These are phyloP conservation scores for Thereuonema tuberculata DNA, from an alignment of 1,140 invertebrate genomes.

Conservation along the genomic window DNA sequence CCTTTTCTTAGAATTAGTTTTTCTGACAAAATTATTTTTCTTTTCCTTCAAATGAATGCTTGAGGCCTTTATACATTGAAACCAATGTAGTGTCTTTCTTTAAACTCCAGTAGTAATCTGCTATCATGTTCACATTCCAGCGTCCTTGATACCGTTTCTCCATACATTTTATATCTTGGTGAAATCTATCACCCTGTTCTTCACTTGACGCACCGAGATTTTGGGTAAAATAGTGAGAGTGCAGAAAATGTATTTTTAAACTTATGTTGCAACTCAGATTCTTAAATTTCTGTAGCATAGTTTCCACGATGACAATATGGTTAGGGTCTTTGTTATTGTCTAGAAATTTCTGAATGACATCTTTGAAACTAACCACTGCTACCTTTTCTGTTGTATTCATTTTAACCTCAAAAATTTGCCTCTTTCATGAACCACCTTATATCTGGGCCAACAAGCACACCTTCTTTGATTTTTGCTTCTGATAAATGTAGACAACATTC, in stretches of 20 bases:
- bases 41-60: neutral
- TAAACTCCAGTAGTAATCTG: slow-evolving; percentile 19
- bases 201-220: slow-evolving; percentile 13
- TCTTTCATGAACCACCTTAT: neutral
- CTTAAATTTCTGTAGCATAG: slow-evolving; percentile 10
- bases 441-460: slow-evolving; percentile 8
- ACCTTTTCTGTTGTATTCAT: slow-evolving; percentile 12
- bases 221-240: slow-evolving; percentile 14
- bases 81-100: neutral
- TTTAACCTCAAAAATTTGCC: neutral
- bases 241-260: slow-evolving; percentile 16
- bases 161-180: slow-evolving; percentile 14
- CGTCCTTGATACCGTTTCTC: slow-evolving; percentile 10
- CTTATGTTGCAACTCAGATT: slow-evolving; percentile 13
- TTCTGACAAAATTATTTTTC: neutral
- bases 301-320: slow-evolving; percentile 15
- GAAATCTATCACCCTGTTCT: slow-evolving; percentile 17
- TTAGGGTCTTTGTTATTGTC: slow-evolving; percentile 10
- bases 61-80: neutral
- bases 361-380: slow-evolving; percentile 12
- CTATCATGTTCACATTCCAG: slow-evolving; percentile 13
- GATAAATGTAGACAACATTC: neutral
- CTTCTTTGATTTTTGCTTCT: slow-evolving; percentile 1
- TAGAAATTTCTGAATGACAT: slow-evolving; percentile 14
- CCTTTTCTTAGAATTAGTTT: neutral